Evolutionary conservation across 2,888 invertebrate species (phyloP), one percentile per base, ranked within the genome.

Genomic region (Cremastobaeus sp.): DNA sequence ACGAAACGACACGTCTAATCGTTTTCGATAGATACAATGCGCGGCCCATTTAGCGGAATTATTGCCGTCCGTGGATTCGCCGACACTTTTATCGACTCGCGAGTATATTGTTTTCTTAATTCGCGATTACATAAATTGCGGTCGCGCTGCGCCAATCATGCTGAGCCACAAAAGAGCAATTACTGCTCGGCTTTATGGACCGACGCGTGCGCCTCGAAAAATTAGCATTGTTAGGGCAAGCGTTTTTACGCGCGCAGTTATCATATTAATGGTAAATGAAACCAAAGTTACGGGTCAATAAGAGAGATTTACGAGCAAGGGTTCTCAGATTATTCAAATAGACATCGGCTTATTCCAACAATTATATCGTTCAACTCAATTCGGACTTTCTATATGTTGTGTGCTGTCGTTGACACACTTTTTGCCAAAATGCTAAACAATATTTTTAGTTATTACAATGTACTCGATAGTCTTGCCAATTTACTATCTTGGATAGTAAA

Each of bases 201-300:
- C 45, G 37, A 30, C 35, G 28, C 52, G 37, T 12, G 15, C 34
- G 21, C 18, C 9, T 11, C 12, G 48, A 66, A 57, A 68, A 68
- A 59, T 21, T 18, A 39, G 52, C 54, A 69, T 69, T 54, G 69
- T 54, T 60, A 20, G 45, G 45, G 30, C 50, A 34, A 34, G 35
- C 21, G 18, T 60, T 69, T 69, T 69, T 54, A 52, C 25, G 52
- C 41, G 21, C 52, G 43, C 37, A 32, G 59, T 69, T 60, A 69
- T 69, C 69, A 69, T 54, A 69, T 69, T 69, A 69, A 69, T 69
- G 60, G 69, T 50, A 60, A 69, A 60, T 60, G 68, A 52, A 69
- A 60, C 47, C 45, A 45, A 69, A 69, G 68, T 68, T 52, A 59
- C 59, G 59, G 68, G 68, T 52, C 59, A 68, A 68, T 59, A 12